A percentile compares a stretch with the other conserved stretches of the same genome.
Conservation (phyloP, 2,888 invertebrate genomes). For the Imbricaverruca yamaguchii region DNA sequence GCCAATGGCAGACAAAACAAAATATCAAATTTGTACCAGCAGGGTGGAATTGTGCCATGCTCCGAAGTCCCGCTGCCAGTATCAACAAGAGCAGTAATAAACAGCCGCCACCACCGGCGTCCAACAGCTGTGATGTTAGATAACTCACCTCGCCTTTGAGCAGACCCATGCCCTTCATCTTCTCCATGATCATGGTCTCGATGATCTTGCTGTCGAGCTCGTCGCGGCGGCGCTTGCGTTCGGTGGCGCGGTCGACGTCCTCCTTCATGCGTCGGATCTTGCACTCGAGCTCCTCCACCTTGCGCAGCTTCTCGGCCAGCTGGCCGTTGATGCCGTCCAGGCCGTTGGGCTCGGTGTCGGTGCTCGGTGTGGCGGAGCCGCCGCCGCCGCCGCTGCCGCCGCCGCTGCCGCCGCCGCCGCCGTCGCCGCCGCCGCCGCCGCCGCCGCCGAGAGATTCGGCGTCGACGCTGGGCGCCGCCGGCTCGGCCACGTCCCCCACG, state of each 20-base stretch:
- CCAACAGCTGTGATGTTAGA: too few relatives aligned
- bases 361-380: background rate
- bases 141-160: background rate
- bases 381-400: background rate
- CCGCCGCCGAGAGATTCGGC: background rate
- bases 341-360: constrained; percentile 2
- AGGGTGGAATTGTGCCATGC: too few relatives aligned
- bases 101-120: too few relatives aligned
- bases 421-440: background rate
- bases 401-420: background rate
- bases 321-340: constrained; percentile 11
- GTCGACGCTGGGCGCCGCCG: background rate
- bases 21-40: too few relatives aligned
- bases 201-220: constrained; percentile 17
- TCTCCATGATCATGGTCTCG: constrained; percentile 4
- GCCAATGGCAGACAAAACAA: too few relatives aligned
- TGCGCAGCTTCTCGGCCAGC: constrained; percentile 12
- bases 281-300: constrained; percentile 10
- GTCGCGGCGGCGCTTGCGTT: background rate
- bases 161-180: constrained; percentile 1
- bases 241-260: background rate
- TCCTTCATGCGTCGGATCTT: background rate
- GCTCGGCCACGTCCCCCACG: background rate
- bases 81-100: too few relatives aligned
- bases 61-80: too few relatives aligned